These are phyloP conservation scores for Apocrypta bakeri DNA, from an alignment of 1,140 invertebrate species.

Conservation along the genomic window DNA sequence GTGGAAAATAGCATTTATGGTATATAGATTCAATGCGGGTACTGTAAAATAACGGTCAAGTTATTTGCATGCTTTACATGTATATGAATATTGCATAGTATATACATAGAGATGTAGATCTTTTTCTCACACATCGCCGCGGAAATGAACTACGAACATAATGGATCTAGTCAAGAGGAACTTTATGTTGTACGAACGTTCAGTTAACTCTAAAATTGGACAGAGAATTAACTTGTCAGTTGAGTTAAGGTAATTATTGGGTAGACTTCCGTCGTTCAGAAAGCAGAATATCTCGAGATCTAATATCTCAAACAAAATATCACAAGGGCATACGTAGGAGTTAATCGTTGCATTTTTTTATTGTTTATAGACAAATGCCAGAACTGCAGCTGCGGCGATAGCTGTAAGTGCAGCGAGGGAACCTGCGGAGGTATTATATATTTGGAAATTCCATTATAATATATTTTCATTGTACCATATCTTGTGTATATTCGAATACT, in stretches of 20 bases:
- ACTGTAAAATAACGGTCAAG: background rate
- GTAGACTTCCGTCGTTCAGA: background rate
- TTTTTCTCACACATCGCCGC: too few species aligned
- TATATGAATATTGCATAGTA: too few species aligned
- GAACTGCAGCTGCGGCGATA: slow-evolving; percentile 63
- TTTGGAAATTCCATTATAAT: background rate
- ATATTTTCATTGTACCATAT: too few species aligned
- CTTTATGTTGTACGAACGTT: slow-evolving; percentile 9
- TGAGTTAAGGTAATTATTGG: background rate
- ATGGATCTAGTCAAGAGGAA: background rate
- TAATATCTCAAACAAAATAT: too few species aligned
- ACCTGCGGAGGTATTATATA: slow-evolving; percentile 61
- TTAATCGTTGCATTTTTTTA: too few species aligned
- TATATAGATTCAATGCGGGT: background rate
- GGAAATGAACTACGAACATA: background rate
- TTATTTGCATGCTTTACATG: background rate
- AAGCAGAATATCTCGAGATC: background rate
- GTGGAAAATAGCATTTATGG: background rate
- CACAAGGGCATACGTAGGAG: too few species aligned
- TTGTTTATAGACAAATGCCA: slow-evolving; percentile 63
- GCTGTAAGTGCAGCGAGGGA: slow-evolving; percentile 65
- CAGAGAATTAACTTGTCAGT: background rate
- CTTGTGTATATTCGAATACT: too few species aligned
- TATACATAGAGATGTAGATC: too few species aligned
- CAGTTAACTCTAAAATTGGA: slow-evolving; percentile 49